Percentiles rank a stretch among this genome's conserved stretches.
phyloP scores from a whole-genome alignment of 2,797 vertebrate species.

The Enteromius argenteus region DNA sequence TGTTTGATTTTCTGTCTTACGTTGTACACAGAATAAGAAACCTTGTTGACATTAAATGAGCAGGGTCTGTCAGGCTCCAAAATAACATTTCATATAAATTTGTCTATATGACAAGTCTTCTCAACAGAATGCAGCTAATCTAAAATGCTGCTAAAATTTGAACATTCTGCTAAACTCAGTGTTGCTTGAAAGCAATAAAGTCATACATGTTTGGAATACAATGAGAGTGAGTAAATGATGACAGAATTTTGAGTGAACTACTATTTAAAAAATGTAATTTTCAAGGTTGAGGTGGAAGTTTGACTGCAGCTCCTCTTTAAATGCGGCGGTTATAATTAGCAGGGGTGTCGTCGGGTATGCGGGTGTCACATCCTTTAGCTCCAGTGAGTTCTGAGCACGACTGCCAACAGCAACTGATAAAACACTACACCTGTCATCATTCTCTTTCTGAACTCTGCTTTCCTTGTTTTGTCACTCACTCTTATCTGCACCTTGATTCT shows the following conservation, averaged over 20 bases:
- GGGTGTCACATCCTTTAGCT: constrained; percentile 42
- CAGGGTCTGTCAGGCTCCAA: not conserved
- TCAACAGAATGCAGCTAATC: too few relatives aligned
- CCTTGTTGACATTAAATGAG: not conserved
- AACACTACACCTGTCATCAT: constrained; percentile 40
- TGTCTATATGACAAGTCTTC: not conserved
- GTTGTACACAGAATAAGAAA: constrained; percentile 1
- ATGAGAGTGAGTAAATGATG: not conserved
- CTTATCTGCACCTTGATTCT: not conserved
- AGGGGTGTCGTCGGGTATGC: constrained; percentile 36
- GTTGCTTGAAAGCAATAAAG: not conserved
- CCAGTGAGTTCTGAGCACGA: constrained; percentile 4
- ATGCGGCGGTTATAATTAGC: constrained; percentile 54
- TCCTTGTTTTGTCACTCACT: not conserved
- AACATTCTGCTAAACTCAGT: constrained; percentile 6
- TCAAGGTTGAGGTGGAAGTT: constrained; percentile 12
- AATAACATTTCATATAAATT: not conserved
- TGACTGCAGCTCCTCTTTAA: constrained; percentile 40
- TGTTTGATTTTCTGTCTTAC: not conserved
- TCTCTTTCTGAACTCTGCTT: not conserved
- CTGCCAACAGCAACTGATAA: constrained; percentile 53
- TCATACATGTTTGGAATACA: not conserved
- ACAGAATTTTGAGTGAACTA: not conserved
- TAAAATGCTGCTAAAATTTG: not conserved
- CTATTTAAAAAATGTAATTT: not conserved